Evolutionary conservation across 2,888 invertebrate species (phyloP).

Genomic region (Harpalus rubripes): DNA sequence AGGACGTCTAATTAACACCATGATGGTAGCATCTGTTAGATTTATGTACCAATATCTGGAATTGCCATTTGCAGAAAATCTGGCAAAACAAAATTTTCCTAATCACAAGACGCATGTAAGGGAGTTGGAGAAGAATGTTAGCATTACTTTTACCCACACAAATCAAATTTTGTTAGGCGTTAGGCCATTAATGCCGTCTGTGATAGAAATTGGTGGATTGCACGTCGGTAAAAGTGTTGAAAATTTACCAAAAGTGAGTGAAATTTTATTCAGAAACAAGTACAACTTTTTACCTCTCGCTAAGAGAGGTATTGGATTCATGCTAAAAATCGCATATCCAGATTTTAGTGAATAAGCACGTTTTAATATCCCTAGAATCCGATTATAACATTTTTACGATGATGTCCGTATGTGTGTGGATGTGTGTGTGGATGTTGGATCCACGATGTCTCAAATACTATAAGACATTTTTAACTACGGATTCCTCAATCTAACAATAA

Average conservation of each 20-base stretch:
- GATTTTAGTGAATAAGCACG: too few species aligned
- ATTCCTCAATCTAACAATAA: too few species aligned
- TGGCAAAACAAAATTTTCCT: slow-evolving; percentile 67
- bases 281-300: too few species aligned
- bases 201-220: slow-evolving; percentile 68
- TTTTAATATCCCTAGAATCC: too few species aligned
- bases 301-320: too few species aligned
- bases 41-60: slow-evolving; percentile 66
- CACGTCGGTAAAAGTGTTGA: slow-evolving; percentile 60
- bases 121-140: slow-evolving; percentile 68
- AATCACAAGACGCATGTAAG: slow-evolving; percentile 58
- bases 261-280: too few species aligned
- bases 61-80: slow-evolving; percentile 66
- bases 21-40: slow-evolving; percentile 66
- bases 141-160: slow-evolving; percentile 68
- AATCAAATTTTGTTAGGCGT: slow-evolving; percentile 68
- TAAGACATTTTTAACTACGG: too few species aligned
- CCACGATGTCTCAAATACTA: too few species aligned
- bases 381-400: too few species aligned
- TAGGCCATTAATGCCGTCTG: slow-evolving; percentile 68
- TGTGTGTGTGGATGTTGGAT: too few species aligned
- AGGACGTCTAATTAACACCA: slow-evolving; percentile 67
- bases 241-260: slow-evolving; percentile 54
- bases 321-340: too few species aligned
- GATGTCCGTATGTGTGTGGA: too few species aligned